Base-by-base conservation (phyloP, 2,113 vertebrate species). In the Brachyhypopomus occidentalis region DNA sequence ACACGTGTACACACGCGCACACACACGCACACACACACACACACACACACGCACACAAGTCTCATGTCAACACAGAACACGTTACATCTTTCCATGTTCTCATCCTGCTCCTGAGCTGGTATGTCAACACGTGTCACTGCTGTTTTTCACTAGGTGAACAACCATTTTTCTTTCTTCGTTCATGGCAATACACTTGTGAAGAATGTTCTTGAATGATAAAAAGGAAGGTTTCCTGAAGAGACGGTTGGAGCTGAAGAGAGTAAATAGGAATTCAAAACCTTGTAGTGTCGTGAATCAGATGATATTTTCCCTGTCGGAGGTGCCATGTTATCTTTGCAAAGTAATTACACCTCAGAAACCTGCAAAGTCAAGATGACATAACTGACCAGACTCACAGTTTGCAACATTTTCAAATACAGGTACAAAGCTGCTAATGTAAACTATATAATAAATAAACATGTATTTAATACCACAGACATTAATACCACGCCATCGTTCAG, bases 31-130 rank as follows among this genome's bases (percentile, higher is more conserved):
- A 82, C 83, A 88, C 86, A 80, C 63, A 72, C 55, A 25, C 70
- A 75, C 55, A 85, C 79, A 77, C 60, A 23, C 19, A 75, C 71
- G 25, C 55, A 70, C 80, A 82, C 83, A 88, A 85, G 41, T 76
- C 80, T 64, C 59, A 82, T 82, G 76, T 83, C 83, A 85, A 86
- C 76, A 75, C 76, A 85, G 45, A 78, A 72, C 58, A 70, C 69
- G 74, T 73, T 83, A 85, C 81, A 85, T 27, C 7, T 30, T 79
- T 14, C 45, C 72, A 34, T 75, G 76, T 79, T 70, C 60, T 11
- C 76, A 3, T 64, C 55, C 70, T 27, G 20, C 64, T 56, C n/a
- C 25, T 38, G 38, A 66, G 70, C 63, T 59, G 34, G 62, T 20
- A 4, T 14, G 34, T 62, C 45, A 52, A 52, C 45, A 52, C 14